phyloP scores from a whole-genome alignment of 2,797 vertebrate genomes.

The Pitangus sulphuratus region DNA sequence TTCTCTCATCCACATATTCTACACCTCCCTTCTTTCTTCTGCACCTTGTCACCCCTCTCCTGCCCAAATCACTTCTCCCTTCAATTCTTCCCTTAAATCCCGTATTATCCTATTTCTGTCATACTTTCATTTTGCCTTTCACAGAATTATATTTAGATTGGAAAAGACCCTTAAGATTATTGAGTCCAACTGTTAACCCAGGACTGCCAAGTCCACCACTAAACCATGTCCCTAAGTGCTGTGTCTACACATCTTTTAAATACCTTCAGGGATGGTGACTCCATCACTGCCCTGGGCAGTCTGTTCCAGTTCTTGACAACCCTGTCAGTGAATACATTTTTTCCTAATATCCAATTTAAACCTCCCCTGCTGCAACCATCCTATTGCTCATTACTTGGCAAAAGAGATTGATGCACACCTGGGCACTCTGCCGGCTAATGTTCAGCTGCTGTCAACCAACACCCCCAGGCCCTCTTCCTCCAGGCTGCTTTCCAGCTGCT shows the following conservation, averaged over 20 bases:
- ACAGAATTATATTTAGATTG: neutral
- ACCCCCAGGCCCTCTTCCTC: neutral
- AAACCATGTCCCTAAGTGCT: neutral
- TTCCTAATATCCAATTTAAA: neutral
- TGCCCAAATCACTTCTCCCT: neutral
- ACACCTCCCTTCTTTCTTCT: neutral
- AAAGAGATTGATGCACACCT: accelerated
- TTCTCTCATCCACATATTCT: neutral
- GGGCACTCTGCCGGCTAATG: accelerated
- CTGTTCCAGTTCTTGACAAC: neutral
- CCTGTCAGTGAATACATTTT: neutral
- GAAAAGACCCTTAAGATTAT: neutral
- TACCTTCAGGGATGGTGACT: neutral
- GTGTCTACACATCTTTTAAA: neutral
- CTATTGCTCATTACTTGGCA: too few species aligned
- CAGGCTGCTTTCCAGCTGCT: neutral
- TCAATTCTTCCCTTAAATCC: neutral
- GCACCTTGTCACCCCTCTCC: neutral
- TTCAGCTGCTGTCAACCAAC: neutral
- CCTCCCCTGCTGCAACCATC: neutral
- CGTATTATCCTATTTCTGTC: neutral
- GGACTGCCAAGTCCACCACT: neutral
- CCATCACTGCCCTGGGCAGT: neutral
- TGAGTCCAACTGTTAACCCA: accelerated
- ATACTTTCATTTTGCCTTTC: neutral